Evolutionary conservation across 92 coral and sea anemone species (phyloP), one percentile per base, ranked within the genome.

Genomic region (Parazoanthus atlanticus): DNA sequence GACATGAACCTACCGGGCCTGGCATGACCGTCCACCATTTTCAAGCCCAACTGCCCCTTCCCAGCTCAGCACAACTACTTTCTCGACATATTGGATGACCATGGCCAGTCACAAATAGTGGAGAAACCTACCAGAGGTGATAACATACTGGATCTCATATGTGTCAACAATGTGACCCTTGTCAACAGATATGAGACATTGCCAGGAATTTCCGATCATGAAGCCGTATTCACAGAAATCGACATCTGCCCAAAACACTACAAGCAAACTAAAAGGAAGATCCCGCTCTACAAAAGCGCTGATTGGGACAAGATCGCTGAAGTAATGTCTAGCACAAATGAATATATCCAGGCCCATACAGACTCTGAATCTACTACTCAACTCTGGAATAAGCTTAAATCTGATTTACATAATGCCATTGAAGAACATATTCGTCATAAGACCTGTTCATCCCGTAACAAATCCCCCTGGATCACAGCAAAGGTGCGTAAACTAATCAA

Each of bases 51-150:
- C 67, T 78, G 89, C 38, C 85, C 85, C 67, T 49, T 80, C 74
- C 72, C 90, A 79, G 75, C 76, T 29, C 76, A 54, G 79, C 93
- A 87, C 49, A 84, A 81, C 54, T 58, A 75, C 84, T 86, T 90
- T 54, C 64, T 90, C 46, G 70, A 78, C 71, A 86, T 67, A 40
- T 40, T 81, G 87, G 89, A 86, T 80, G 92, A 86, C 69, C 71
- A 86, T 78, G 88, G 88, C 77, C 90, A 86, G 64, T 38, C 81
- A 46, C 93, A 90, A 78, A 82, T 91, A 46, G 93, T 91, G 79
- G 86, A 86, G 47, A 83, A 91, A 82, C 90, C 90, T 25, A 90
- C 92, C 23, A 76, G 86, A 88, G 88, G 89, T 74, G 81, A 46
- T 47, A 86, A 86, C 70, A 86, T 86, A 17, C 70, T 78, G 52